Percentiles rank a stretch among this genome's conserved stretches.
phyloP scores from a whole-genome alignment of 2,797 vertebrate genomes.

The Gallinago nigripennis region DNA sequence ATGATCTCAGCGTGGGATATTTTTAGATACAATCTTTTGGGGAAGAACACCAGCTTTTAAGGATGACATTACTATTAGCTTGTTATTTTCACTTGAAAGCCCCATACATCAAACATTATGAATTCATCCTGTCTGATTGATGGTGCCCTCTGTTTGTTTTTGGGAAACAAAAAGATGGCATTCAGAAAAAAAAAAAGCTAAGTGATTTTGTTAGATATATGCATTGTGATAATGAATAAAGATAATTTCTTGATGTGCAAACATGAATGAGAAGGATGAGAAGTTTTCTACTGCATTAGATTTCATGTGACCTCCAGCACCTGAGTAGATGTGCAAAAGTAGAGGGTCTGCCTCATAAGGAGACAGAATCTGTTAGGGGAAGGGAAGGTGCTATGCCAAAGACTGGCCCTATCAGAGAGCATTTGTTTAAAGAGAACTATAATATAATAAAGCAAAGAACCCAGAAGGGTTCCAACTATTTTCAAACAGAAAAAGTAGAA shows the following conservation, averaged over 20 bases:
- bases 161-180: not conserved
- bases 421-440: not conserved
- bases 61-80: not conserved
- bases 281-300: not conserved
- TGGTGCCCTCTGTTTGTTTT: not conserved
- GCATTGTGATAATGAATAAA: not conserved
- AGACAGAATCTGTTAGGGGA: not conserved
- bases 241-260: not conserved
- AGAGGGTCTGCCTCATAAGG: not conserved
- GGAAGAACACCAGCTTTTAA: not conserved
- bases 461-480: not conserved
- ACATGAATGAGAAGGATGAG: not conserved
- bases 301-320: not conserved
- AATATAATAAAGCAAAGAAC: not conserved
- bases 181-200: not conserved
- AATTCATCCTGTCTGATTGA: not conserved
- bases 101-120: not conserved
- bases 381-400: not conserved
- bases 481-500: not conserved
- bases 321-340: not conserved
- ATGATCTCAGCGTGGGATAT: not conserved
- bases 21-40: not conserved
- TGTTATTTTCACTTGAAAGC: not conserved
- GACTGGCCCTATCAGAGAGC: not conserved
- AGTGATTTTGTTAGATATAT: not conserved